A percentile compares a stretch with the other conserved stretches of the same genome.
Evolutionary conservation across 2,888 invertebrate species (phyloP).

Genomic region (Hoplodrina ambigua): DNA sequence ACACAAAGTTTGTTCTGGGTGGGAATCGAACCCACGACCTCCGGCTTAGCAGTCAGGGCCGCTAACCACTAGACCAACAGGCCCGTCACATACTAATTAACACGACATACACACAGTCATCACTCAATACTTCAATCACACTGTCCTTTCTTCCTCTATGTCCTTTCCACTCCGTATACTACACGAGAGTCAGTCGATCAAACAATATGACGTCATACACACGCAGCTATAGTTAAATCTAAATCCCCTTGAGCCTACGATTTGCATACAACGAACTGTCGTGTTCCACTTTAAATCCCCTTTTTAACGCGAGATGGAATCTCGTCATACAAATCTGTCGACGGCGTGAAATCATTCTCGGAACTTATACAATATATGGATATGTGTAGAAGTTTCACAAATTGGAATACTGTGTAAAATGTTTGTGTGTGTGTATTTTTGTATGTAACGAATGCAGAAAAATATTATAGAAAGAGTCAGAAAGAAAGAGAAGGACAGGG

Average conservation of each 20-base stretch:
- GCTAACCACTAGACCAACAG: no score
- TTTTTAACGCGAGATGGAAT: slow-evolving; percentile 53
- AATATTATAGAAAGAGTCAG: no score
- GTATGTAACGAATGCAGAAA: no score
- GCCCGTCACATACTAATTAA: no score
- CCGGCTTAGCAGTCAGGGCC: no score
- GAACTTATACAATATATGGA: not conserved
- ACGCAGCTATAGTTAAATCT: slow-evolving; percentile 4
- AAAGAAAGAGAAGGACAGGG: no score
- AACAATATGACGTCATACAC: slow-evolving; percentile 27
- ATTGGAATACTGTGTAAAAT: not conserved
- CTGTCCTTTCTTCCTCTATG: no score
- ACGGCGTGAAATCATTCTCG: slow-evolving; percentile 52
- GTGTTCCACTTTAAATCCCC: slow-evolving; percentile 59
- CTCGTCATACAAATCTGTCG: slow-evolving; percentile 61
- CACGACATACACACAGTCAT: no score
- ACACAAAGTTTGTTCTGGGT: no score
- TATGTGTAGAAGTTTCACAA: slow-evolving; percentile 32
- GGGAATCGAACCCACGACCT: no score
- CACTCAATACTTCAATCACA: no score
- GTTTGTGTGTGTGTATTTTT: not conserved
- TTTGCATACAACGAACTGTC: slow-evolving; percentile 55
- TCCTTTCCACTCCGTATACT: no score
- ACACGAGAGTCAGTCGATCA: slow-evolving; percentile 4
- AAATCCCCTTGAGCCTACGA: slow-evolving; percentile 35